Evolutionary conservation across 2,888 invertebrate genomes (phyloP).

Genomic region (Eilema griseolum): DNA sequence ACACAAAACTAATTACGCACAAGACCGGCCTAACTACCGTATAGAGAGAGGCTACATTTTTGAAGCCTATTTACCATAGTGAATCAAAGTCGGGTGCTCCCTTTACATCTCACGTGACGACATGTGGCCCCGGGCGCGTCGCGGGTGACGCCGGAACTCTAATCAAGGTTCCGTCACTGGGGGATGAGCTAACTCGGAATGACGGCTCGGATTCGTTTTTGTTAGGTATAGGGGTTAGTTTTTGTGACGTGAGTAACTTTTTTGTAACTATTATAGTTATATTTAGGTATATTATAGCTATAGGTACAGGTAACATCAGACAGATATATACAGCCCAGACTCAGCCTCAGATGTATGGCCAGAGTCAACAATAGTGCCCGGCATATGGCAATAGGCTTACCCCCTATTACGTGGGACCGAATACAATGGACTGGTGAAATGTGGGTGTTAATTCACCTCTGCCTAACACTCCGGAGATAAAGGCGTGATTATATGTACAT

Average conservation of each 20-base stretch:
- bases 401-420: too few species aligned
- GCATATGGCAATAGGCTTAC: too few species aligned
- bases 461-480: too few species aligned
- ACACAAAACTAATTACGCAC: conserved; percentile 1
- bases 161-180: conserved; percentile 47
- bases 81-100: conserved; percentile 41
- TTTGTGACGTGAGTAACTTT: conserved; percentile 4
- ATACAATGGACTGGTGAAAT: too few species aligned
- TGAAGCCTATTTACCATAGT: conserved; percentile 38
- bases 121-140: conserved; percentile 35
- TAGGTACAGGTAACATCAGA: too few species aligned
- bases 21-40: background rate
- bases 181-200: conserved; percentile 37
- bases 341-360: too few species aligned
- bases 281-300: background rate
- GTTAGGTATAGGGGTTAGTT: conserved; percentile 1
- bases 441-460: too few species aligned
- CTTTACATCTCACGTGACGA: conserved; percentile 44
- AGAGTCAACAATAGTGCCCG: too few species aligned
- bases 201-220: conserved; percentile 27
- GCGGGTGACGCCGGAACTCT: conserved; percentile 44
- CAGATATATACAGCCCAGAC: too few species aligned
- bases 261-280: background rate
- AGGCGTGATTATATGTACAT: too few species aligned
- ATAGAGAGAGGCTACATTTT: conserved; percentile 25